phyloP scores from a whole-genome alignment of 2,888 invertebrate genomes.

The Andrena trimmerana region DNA sequence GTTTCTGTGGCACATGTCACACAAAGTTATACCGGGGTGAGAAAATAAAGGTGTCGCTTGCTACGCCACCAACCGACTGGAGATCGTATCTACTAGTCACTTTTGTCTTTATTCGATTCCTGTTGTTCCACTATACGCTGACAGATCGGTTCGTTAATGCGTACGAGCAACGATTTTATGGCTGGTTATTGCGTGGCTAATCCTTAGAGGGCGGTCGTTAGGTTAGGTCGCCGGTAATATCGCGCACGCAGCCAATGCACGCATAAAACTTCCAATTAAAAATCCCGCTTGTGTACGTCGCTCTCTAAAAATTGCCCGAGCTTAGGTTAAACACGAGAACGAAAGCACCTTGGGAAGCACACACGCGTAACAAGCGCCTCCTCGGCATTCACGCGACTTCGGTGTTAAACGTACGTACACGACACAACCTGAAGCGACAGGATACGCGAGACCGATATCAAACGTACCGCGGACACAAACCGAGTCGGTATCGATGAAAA shows the following conservation, averaged over 20 bases:
- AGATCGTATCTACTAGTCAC: conserved; percentile 37
- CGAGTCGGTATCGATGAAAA: conserved; percentile 17
- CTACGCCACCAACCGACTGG: conserved; percentile 11
- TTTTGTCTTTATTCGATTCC: conserved; percentile 38
- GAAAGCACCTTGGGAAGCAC: conserved; percentile 51
- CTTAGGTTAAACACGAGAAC: conserved; percentile 34
- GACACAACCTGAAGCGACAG: conserved; percentile 16
- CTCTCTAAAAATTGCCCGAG: background rate
- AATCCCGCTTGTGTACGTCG: conserved; percentile 32
- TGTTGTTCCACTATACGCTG: conserved; percentile 25
- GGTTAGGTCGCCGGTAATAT: conserved; percentile 68
- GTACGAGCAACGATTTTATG: conserved; percentile 16
- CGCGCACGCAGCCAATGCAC: conserved; percentile 41
- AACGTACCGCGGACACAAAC: conserved; percentile 20
- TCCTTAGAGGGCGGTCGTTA: conserved; percentile 32
- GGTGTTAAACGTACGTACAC: conserved; percentile 26
- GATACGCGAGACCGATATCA: conserved; percentile 15
- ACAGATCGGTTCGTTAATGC: conserved; percentile 19
- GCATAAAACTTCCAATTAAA: conserved; percentile 37
- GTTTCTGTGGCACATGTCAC: conserved; percentile 77
- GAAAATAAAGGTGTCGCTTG: conserved; percentile 19
- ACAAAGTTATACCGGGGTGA: conserved; percentile 57
- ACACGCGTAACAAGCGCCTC: conserved; percentile 37
- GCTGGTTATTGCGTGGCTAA: conserved; percentile 23
- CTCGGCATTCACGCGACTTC: conserved; percentile 11